A percentile compares a stretch with the other conserved stretches of the same genome.
Conservation (phyloP, 2,113 vertebrate genomes). For the Daubentonia madagascariensis region DNA sequence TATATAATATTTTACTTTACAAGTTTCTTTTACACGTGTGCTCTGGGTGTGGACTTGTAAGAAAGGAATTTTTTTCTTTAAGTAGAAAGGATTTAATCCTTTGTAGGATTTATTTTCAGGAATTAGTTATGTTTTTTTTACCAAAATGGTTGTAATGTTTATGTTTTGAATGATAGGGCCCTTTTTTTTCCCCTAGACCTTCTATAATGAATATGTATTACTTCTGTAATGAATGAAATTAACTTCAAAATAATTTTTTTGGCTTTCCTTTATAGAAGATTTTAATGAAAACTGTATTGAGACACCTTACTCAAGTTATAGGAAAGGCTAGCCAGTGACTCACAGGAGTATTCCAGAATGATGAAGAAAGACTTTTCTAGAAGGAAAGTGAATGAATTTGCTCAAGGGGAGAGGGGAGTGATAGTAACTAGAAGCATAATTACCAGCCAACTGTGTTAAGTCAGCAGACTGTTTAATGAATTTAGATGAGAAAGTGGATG, state of each 20-base stretch:
- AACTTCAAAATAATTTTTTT: constrained; percentile 4
- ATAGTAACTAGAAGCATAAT: background rate
- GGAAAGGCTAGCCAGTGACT: constrained; percentile 42
- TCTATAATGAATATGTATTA: background rate
- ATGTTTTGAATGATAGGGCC: background rate
- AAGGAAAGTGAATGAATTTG: constrained; percentile 45
- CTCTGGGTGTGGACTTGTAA: background rate
- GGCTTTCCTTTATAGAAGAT: constrained; percentile 20
- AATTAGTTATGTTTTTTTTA: background rate
- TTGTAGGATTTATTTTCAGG: background rate
- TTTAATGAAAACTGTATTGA: constrained; percentile 21
- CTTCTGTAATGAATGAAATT: constrained; percentile 22
- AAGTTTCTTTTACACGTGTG: background rate
- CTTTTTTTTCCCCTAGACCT: background rate
- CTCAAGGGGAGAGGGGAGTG: background rate
- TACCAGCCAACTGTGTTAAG: background rate
- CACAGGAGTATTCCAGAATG: constrained; percentile 36
- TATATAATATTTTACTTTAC: background rate
- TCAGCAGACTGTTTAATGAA: background rate
- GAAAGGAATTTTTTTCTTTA: background rate
- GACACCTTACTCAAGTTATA: background rate
- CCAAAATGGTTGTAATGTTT: background rate
- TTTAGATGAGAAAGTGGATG: background rate
- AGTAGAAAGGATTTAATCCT: constrained; percentile 30
- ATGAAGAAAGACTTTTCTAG: constrained; percentile 50